Evolutionary conservation across 2,888 invertebrate genomes (phyloP).

Genomic region (Pyrochroa serraticornis): DNA sequence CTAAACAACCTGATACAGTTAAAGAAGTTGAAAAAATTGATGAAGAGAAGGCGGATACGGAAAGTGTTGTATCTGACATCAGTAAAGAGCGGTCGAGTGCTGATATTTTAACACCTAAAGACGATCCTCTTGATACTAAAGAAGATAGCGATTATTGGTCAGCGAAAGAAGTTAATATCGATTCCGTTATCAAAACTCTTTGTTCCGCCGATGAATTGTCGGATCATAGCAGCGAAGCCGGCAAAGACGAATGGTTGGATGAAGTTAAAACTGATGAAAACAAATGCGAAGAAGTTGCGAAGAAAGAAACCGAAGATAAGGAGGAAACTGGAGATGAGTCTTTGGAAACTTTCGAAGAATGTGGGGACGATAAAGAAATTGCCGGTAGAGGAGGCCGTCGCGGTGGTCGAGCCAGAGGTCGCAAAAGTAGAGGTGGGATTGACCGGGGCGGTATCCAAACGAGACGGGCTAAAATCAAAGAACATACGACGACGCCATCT

Average conservation of each 20-base stretch:
- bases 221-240: constrained; percentile 52
- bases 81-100: constrained; percentile 53
- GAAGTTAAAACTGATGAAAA: constrained; percentile 26
- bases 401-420: constrained; percentile 50
- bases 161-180: constrained; percentile 78
- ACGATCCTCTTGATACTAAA: constrained; percentile 62
- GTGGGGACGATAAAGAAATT: constrained; percentile 28
- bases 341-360: constrained; percentile 48
- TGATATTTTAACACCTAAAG: constrained; percentile 53
- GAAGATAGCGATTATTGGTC: constrained; percentile 71
- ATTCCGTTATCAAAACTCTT: constrained; percentile 79
- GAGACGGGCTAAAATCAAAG: constrained; percentile 60
- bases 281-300: constrained; percentile 25
- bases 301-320: constrained; percentile 16
- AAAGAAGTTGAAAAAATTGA: constrained; percentile 53
- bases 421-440: constrained; percentile 51
- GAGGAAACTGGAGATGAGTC: constrained; percentile 49
- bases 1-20: background rate
- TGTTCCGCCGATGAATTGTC: constrained; percentile 62
- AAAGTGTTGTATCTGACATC: constrained; percentile 51
- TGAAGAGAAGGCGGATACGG: constrained; percentile 53
- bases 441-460: constrained; percentile 63
- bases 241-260: constrained; percentile 48
- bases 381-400: constrained; percentile 47
- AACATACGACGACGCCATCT: constrained; percentile 44